Evolutionary conservation across 2,888 invertebrate species (phyloP).

Genomic region (Arge pagana): DNA sequence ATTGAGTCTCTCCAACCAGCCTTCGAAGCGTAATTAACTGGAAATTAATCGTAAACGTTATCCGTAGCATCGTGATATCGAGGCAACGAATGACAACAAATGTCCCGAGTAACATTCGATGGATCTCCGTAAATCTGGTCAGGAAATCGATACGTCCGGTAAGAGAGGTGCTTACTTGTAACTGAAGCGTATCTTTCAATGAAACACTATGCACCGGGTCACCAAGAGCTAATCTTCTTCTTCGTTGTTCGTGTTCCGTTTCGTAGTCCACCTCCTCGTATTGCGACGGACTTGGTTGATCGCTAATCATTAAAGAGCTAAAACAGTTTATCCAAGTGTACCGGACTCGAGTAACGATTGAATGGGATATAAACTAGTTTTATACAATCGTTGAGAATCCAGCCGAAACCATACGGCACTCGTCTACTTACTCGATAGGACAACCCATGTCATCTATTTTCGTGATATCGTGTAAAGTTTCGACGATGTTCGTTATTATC

Average conservation of each 20-base stretch:
- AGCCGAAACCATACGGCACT: constrained; percentile 36
- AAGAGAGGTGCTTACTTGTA: constrained; percentile 66
- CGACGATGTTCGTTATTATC: constrained; percentile 75
- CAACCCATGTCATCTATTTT: constrained; percentile 70
- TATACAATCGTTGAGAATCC: constrained; percentile 6
- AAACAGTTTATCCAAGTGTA: too few species aligned
- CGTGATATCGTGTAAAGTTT: constrained; percentile 80
- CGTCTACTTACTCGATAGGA: constrained; percentile 67
- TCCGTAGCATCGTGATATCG: too few species aligned
- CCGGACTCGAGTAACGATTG: too few species aligned
- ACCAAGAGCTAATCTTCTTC: constrained; percentile 68
- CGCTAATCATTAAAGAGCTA: constrained; percentile 58
- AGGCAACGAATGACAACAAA: too few species aligned
- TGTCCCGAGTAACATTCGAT: too few species aligned
- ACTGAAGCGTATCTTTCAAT: constrained; percentile 72
- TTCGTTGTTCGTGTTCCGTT: constrained; percentile 76
- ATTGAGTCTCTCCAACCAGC: constrained; percentile 77
- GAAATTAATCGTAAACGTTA: constrained; percentile 40
- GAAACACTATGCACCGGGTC: constrained; percentile 84
- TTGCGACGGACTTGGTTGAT: constrained; percentile 54
- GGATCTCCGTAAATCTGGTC: too few species aligned
- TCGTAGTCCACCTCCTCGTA: constrained; percentile 65
- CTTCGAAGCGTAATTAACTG: constrained; percentile 73
- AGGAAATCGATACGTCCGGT: too few species aligned
- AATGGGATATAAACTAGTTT: too few species aligned